Base-by-base conservation (phyloP, 1,140 invertebrate genomes). In the Ostrea denselamellosa region DNA sequence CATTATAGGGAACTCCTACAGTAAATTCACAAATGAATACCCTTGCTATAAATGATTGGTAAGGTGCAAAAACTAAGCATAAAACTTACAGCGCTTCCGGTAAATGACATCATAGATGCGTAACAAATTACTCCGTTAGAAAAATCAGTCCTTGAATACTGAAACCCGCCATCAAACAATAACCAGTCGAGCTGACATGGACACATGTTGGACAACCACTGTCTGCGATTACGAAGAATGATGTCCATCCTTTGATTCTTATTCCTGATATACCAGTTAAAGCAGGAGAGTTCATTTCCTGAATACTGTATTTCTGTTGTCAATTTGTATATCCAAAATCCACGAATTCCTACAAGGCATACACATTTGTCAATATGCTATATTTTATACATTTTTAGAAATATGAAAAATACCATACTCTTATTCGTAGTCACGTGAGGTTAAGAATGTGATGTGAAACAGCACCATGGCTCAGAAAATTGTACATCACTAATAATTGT, bases 311-410 rank as follows among this genome's bases (percentile, higher is more conserved):
- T 77, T 5, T 77, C 68, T 28, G 68, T 77, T 28, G 68, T 77
- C 9, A 77, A 17, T 28, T 77, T 77, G 68, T 77, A 77, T 28
- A 77, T 77, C 68, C 68, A 77, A 77, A 77, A 77, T 77, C 68
- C 68, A 0, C 0, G 25, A 77, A 4, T 77, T 77, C 68, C 68
- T 77, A 34, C 25, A 77, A 77, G n/a, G 34, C 34, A 44, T 44
- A 44, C 5, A 44, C 34, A 44, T 44, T 2, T 44, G 2, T 44
- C 34, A 44, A 44, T 44, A 5, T 44, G 34, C 34, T 44, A 44
- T 44, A 1, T 44, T 44, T 44, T 44, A 44, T 1, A 44, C 34
- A 5, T 44, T 44, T 44, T 5, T 44, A 44, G 34, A 44, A 44
- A 5, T 5, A 44, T 44, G 1, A 5, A 44, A 5, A 44, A 44